These are phyloP conservation scores for Tylochromis polylepis DNA, from an alignment of 2,113 vertebrate genomes.

Conservation along the genomic window DNA sequence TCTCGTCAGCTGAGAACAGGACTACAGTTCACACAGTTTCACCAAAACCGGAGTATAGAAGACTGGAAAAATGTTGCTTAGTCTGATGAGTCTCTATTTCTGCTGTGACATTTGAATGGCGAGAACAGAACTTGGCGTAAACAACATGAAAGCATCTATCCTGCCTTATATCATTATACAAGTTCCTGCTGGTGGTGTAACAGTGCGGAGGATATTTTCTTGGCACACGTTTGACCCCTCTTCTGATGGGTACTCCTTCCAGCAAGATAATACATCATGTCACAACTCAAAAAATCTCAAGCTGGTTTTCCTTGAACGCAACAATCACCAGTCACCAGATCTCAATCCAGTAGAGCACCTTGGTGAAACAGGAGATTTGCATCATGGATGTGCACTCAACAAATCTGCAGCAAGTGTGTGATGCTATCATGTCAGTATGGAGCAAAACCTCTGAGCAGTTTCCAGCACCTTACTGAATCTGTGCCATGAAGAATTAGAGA, in stretches of 20 bases:
- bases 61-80: neutral
- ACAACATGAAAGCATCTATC: neutral
- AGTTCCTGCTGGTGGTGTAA: neutral
- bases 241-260: neutral
- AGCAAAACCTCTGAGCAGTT: neutral
- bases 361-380: neutral
- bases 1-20: neutral
- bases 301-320: neutral
- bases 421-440: neutral
- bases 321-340: neutral
- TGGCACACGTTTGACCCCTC: too few relatives aligned
- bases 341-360: neutral
- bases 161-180: neutral
- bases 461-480: neutral
- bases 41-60: neutral
- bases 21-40: neutral
- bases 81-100: neutral
- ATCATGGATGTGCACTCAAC: accelerated
- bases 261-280: neutral
- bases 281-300: neutral
- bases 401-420: accelerated
- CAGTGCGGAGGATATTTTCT: neutral
- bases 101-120: neutral
- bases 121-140: neutral
- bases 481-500: neutral